phyloP scores from a whole-genome alignment of 1,140 invertebrate species.

The Sitophilus oryzae region DNA sequence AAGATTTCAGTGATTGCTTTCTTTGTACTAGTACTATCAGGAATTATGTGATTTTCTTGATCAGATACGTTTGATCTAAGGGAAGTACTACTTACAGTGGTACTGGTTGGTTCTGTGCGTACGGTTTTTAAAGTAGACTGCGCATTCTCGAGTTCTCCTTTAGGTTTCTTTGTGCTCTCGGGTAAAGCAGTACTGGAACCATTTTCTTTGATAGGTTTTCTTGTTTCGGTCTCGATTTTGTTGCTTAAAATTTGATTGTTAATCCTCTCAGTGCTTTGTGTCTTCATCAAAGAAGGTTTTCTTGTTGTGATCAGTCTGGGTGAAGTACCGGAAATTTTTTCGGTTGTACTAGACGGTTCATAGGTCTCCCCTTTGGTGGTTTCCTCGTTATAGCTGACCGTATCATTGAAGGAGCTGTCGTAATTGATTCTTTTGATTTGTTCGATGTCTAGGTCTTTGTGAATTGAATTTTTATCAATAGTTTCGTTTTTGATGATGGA shows the following conservation, averaged over 20 bases:
- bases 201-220: constrained; percentile 25
- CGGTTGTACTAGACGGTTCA: constrained; percentile 3
- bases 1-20: too few species aligned
- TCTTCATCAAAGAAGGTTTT: not conserved
- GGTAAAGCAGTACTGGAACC: not conserved
- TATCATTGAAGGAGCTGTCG: constrained; percentile 26
- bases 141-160: constrained; percentile 10
- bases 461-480: constrained; percentile 26
- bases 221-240: constrained; percentile 36
- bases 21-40: too few species aligned
- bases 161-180: constrained; percentile 1
- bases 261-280: constrained; percentile 11
- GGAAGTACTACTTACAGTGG: too few species aligned
- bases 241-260: constrained; percentile 33
- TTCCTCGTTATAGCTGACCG: constrained; percentile 16
- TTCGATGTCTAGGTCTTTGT: constrained; percentile 30
- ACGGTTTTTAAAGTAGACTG: constrained; percentile 23
- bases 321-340: constrained; percentile 2
- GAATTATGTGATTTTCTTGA: not conserved
- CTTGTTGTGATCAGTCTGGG: not conserved
- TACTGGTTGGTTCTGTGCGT: too few species aligned
- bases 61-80: not conserved
- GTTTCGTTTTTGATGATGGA: constrained; percentile 28
- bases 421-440: constrained; percentile 27
- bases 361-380: constrained; percentile 4